Percentiles rank a stretch among this genome's conserved stretches.
Conservation (phyloP, 2,888 invertebrate species). For the Aphodius sticticus region DNA sequence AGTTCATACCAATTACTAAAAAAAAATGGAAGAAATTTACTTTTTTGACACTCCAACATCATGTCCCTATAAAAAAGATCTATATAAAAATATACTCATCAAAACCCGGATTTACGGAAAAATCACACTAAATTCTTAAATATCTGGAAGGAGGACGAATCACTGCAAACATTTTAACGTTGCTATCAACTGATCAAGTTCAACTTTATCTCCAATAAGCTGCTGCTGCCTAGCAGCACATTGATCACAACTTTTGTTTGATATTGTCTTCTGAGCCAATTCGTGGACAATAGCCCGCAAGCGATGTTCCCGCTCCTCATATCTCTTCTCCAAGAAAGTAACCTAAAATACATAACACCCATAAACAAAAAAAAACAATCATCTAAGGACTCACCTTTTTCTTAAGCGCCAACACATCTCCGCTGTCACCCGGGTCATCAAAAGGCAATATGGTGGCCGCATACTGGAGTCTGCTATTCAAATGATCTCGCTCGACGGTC, state of each 20-base stretch:
- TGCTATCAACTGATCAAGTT: conserved; percentile 59
- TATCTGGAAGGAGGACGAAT: conserved; percentile 17
- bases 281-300: conserved; percentile 61
- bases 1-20: no score
- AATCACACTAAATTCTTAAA: background rate
- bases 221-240: conserved; percentile 58
- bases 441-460: conserved; percentile 37
- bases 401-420: conserved; percentile 48
- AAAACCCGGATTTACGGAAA: background rate
- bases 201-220: conserved; percentile 58
- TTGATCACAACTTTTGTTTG: conserved; percentile 56
- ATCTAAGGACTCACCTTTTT: conserved; percentile 49
- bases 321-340: conserved; percentile 59
- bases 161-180: conserved; percentile 55
- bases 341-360: conserved; percentile 49
- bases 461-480: conserved; percentile 57
- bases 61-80: conserved; percentile 12
- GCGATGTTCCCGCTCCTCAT: conserved; percentile 62
- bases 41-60: background rate
- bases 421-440: conserved; percentile 35
- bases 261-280: conserved; percentile 57
- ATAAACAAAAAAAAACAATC: conserved; percentile 12
- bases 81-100: conserved; percentile 14
- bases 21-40: background rate
- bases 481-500: conserved; percentile 65